A percentile compares a stretch with the other conserved stretches of the same genome.
Evolutionary conservation across 2,888 invertebrate genomes (phyloP).

Genomic region (Chrysodeixis includens): DNA sequence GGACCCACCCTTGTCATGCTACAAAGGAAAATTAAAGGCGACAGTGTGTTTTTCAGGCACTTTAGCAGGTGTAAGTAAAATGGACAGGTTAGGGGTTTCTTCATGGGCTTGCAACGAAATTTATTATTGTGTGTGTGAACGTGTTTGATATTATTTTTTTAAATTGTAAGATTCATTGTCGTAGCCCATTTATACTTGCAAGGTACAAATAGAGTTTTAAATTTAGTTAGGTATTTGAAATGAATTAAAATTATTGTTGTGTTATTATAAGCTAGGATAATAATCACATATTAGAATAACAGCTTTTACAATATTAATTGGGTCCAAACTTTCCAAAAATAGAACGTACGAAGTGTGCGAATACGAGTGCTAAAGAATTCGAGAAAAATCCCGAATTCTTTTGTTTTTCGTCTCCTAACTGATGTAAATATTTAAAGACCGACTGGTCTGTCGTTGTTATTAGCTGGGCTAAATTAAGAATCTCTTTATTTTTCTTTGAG

Average conservation of each 20-base stretch:
- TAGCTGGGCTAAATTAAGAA: neutral
- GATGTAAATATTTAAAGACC: too few species aligned
- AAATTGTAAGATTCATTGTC: too few species aligned
- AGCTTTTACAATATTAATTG: too few species aligned
- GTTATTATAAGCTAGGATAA: too few species aligned
- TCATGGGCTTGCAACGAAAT: neutral
- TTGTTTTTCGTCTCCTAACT: neutral
- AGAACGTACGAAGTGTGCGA: neutral
- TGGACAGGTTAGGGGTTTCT: neutral
- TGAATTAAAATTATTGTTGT: too few species aligned
- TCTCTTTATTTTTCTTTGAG: neutral
- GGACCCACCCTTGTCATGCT: conserved; percentile 43
- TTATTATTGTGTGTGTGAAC: neutral
- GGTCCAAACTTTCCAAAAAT: neutral
- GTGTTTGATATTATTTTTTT: neutral
- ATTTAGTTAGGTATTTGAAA: too few species aligned
- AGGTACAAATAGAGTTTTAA: too few species aligned
- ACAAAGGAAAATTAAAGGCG: conserved; percentile 25
- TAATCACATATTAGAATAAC: too few species aligned
- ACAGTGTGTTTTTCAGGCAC: conserved; percentile 33
- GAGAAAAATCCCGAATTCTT: neutral
- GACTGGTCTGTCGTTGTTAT: neutral
- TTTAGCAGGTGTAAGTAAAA: conserved; percentile 19
- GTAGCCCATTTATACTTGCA: too few species aligned
- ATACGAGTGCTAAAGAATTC: too few species aligned